Conservation (phyloP, 1,140 invertebrate genomes). For the Vanessa tameamea region DNA sequence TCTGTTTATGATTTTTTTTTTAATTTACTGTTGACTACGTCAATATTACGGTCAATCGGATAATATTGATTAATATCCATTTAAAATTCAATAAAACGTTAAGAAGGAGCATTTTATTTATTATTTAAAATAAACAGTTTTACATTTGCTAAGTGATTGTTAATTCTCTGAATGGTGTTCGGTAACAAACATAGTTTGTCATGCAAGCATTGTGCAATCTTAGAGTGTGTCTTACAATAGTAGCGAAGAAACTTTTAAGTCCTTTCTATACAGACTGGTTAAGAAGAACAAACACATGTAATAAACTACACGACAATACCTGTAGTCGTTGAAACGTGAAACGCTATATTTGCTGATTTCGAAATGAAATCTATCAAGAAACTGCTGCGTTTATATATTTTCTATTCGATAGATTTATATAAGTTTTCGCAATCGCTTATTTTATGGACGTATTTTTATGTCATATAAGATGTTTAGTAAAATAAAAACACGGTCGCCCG, state of each 20-base stretch:
- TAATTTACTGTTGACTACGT: too few relatives aligned
- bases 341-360: background rate
- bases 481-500: background rate
- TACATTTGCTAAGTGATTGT: too few relatives aligned
- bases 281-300: background rate
- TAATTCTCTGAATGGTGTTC: background rate
- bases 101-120: too few relatives aligned
- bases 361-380: slow-evolving; percentile 11
- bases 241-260: background rate
- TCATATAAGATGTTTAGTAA: background rate
- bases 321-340: background rate
- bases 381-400: slow-evolving; percentile 1
- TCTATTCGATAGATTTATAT: background rate
- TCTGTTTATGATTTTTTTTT: too few relatives aligned
- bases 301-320: background rate
- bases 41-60: too few relatives aligned
- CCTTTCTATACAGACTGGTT: background rate
- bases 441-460: background rate
- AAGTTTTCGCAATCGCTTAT: background rate
- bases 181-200: background rate
- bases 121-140: too few relatives aligned
- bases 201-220: background rate
- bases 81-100: too few relatives aligned
- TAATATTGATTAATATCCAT: too few relatives aligned
- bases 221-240: background rate